Base-by-base conservation (phyloP, 2,888 invertebrate species). In the Melolontha melolontha region DNA sequence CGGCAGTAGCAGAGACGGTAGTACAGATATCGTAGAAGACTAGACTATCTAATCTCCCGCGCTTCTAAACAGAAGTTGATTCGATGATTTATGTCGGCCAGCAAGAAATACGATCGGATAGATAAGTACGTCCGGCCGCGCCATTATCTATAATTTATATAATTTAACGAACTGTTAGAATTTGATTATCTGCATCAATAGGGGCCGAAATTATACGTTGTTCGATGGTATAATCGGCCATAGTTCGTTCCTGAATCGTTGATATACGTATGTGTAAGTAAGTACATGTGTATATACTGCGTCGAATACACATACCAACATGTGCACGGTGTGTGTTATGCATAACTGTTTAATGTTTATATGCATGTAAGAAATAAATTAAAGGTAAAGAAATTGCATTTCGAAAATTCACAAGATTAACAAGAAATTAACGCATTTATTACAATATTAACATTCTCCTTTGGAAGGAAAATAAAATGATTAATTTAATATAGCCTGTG, bases 81-180 rank as follows among this genome's bases (percentile, higher is more conserved):
- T 54, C 54, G 42, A 54, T 65, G 64, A 64, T 64, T 64, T 64
- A 64, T 52, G 52, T 34, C 16, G 42, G 44, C 40, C 29, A 22
- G 34, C 52, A 42, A 29, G 17, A 16, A 52, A 39, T 22, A 11
- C 44, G 44, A 54, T 54, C 54, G 41, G 54, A 65, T 65, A 42
- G 16, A 41, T 42, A 40, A 17, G 22, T 39, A 54, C 41, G 54
- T 42, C 16, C 54, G 41, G 44, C 42, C 42, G 29, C 40, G 29
- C 12, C 16, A 65, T 65, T 65, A 65, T 65, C 41, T 65, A 16
- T 65, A 65, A 65, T 65, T 54, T 65, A 65, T 65, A 54, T 65
- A 65, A 65, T 65, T 54, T 54, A 64, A 65, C 65, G 17, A 54
- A 54, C 54, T 54, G 65, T 29, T 54, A 44, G 44, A 44, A 65